Conservation (phyloP, 2,888 invertebrate species). For the Erebia ligea region DNA sequence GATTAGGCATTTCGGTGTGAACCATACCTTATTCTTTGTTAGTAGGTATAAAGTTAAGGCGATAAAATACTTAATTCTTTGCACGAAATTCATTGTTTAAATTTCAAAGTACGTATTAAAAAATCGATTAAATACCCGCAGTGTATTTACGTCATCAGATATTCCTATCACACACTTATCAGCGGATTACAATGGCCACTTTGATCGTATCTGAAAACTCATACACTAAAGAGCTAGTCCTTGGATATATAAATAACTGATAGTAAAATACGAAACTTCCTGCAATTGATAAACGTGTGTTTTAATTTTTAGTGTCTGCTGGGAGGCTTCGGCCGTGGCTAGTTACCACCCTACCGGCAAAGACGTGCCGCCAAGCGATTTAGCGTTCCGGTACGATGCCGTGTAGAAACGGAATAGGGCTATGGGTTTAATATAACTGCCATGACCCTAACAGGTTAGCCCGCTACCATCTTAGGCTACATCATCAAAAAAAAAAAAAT, state of each 20-base stretch:
- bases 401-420: too few relatives aligned
- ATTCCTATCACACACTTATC: conserved; percentile 22
- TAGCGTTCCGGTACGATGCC: too few relatives aligned
- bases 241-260: neutral
- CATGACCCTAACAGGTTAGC: too few relatives aligned
- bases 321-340: too few relatives aligned
- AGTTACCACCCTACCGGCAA: too few relatives aligned
- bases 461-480: too few relatives aligned
- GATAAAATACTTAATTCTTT: conserved; percentile 25
- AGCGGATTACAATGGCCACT: conserved; percentile 15
- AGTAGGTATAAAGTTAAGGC: conserved; percentile 6
- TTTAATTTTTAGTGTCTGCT: too few relatives aligned
- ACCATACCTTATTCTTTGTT: neutral
- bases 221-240: neutral
- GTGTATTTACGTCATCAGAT: conserved; percentile 40
- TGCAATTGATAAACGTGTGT: too few relatives aligned
- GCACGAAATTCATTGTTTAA: conserved; percentile 27
- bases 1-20: conserved; percentile 8
- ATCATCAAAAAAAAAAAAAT: too few relatives aligned
- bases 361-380: too few relatives aligned
- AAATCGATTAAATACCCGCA: conserved; percentile 43
- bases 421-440: too few relatives aligned
- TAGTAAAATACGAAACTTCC: too few relatives aligned
- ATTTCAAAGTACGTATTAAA: conserved; percentile 22
- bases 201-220: neutral